Conservation (phyloP, 1,140 invertebrate species). For the Drosophila nannoptera region DNA sequence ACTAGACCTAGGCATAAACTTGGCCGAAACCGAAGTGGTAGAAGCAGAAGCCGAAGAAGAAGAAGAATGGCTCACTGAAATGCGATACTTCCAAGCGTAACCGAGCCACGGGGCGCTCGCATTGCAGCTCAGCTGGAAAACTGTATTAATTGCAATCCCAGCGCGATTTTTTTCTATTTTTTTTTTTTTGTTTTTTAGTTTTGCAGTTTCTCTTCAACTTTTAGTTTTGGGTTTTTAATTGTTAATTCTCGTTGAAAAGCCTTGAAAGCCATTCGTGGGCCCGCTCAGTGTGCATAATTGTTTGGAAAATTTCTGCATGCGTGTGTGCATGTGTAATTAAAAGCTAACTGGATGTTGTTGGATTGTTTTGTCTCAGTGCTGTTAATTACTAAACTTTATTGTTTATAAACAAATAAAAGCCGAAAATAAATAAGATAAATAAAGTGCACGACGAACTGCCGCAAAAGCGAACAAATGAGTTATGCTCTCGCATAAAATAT, state of each 20-base stretch:
- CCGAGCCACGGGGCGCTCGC: conserved; percentile 16
- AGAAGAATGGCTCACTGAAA: conserved; percentile 23
- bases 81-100: conserved; percentile 29
- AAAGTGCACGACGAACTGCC: conserved; percentile 31
- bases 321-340: conserved; percentile 45
- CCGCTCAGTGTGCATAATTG: conserved; percentile 59
- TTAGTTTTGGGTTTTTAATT: conserved; percentile 22
- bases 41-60: neutral
- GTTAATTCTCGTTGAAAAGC: conserved; percentile 37
- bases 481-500: conserved; percentile 32
- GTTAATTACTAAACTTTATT: conserved; percentile 53
- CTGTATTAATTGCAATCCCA: conserved; percentile 57
- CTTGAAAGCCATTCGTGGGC: conserved; percentile 48
- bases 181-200: neutral
- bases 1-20: conserved; percentile 25
- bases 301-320: conserved; percentile 46
- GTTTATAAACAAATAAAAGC: conserved; percentile 51
- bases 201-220: neutral
- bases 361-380: conserved; percentile 39
- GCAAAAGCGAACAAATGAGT: conserved; percentile 38
- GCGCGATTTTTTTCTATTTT: conserved; percentile 38
- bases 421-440: conserved; percentile 45
- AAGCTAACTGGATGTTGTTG: conserved; percentile 23
- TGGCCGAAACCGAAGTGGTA: neutral
- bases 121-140: conserved; percentile 60